Base-by-base conservation (phyloP, 1,140 invertebrate genomes). In the Panagrolaimus sp. region DNA sequence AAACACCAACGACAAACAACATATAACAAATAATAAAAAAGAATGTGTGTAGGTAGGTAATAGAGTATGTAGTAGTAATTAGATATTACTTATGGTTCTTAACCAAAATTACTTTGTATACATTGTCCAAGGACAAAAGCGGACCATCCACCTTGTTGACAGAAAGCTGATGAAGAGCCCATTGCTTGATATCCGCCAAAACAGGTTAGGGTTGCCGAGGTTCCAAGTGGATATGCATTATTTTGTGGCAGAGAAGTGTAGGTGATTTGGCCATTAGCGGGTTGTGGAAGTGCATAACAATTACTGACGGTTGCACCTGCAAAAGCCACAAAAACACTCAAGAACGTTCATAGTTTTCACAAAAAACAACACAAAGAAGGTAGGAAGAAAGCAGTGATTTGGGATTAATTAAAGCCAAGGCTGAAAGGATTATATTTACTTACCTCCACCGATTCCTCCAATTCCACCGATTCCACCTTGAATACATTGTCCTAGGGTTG, bases 211-310 rank as follows among this genome's bases (percentile, higher is more conserved):
- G 63, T 38, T 12, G 63, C 63, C 14, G 28, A 24, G 12, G 28
- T 64, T 32, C 63, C 63, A 15, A 64, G 7, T 17, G 28, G 17
- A 43, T 64, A 64, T 1, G 26, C 26, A 15, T 17, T 32, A 43
- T 64, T 64, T 32, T 17, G n/a, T 17, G 63, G 63, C 14, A 58
- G 52, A 32, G 63, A 17, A 15, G 63, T 8, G 43, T 64, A 64
- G 24, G 63, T 64, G 63, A 64, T 43, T 64, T 17, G 17, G 28
- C 63, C 63, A 32, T 43, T 43, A 17, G 28, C 7, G 14, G 63
- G 63, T 43, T 43, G 28, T n/a, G 63, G 21, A 15, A 64, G 21
- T 7, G 63, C 43, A 28, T 64, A 64, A 28, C 32, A 38, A 38
- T 38, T 38, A 38, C 32, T 38, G 32, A 7, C 7, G 32, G 32